These are phyloP conservation scores for Drosophila imparisetae DNA, from an alignment of 2,888 invertebrate species.

Conservation along the genomic window DNA sequence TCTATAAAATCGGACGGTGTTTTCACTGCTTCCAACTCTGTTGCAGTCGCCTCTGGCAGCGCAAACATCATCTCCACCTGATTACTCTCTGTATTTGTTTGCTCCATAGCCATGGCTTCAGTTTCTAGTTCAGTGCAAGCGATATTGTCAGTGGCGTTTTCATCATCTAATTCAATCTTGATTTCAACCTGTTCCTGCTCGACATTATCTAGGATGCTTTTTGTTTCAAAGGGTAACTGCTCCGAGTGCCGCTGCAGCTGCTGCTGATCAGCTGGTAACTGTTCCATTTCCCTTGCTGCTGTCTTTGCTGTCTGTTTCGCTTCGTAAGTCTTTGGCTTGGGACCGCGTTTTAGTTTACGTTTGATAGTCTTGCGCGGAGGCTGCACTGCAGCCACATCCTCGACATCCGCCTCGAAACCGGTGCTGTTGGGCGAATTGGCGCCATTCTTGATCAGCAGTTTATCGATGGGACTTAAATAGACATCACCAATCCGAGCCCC, in stretches of 20 bases:
- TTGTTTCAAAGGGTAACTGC: background rate
- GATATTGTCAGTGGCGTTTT: background rate
- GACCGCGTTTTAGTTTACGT: constrained; percentile 55
- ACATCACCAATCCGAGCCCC: background rate
- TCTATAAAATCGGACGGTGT: constrained; percentile 47
- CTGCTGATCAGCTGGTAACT: background rate
- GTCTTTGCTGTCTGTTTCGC: background rate
- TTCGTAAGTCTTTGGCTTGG: constrained; percentile 34
- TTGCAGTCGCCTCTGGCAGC: constrained; percentile 27
- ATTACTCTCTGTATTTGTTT: background rate
- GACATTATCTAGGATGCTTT: background rate
- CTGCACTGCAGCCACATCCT: constrained; percentile 33
- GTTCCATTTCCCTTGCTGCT: background rate
- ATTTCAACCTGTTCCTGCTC: constrained; percentile 8
- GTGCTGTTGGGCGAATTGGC: constrained; percentile 71
- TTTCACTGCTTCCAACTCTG: constrained; percentile 33
- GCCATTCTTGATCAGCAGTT: constrained; percentile 81
- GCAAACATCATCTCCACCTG: constrained; percentile 27
- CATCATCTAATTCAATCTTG: constrained; percentile 23
- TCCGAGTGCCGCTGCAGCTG: background rate
- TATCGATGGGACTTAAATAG: constrained; percentile 82
- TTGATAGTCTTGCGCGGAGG: constrained; percentile 47
- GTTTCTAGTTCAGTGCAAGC: background rate
- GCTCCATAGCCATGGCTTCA: constrained; percentile 3
- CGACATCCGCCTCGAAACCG: constrained; percentile 69